Conservation (phyloP, 2,797 vertebrate species). For the Melanotaenia parkinsoni region DNA sequence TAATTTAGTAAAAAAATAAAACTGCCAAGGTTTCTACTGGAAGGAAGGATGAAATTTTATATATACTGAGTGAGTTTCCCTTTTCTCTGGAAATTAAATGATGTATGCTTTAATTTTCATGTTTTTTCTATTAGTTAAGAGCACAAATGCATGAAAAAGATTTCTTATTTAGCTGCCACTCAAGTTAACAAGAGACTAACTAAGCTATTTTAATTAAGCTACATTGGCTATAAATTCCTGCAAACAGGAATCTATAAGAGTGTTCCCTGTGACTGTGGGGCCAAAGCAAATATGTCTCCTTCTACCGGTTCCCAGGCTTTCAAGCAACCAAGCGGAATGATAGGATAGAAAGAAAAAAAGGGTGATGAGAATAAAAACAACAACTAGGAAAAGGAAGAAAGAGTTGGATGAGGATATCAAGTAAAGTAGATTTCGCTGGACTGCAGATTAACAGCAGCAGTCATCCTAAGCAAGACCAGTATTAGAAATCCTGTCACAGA, state of each 20-base stretch:
- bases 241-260: slow-evolving; percentile 1
- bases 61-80: no score
- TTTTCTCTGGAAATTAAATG: background rate
- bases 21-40: no score
- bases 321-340: slow-evolving; percentile 52
- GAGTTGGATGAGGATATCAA: slow-evolving; percentile 31
- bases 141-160: no score
- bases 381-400: background rate
- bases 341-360: slow-evolving; percentile 34
- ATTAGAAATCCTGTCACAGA: slow-evolving; percentile 34
- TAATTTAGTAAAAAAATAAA: no score
- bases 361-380: background rate
- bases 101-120: no score
- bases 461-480: slow-evolving; percentile 22
- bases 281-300: slow-evolving; percentile 36
- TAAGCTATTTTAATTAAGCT: slow-evolving; percentile 8
- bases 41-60: no score
- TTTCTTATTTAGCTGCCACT: background rate
- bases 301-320: slow-evolving; percentile 58
- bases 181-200: background rate
- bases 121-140: no score
- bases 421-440: slow-evolving; percentile 24
- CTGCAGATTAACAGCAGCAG: slow-evolving; percentile 25
- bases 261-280: slow-evolving; percentile 17
- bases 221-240: slow-evolving; percentile 4